Evolutionary conservation across 2,113 vertebrate species (phyloP).

Genomic region (Periophthalmus modestus): DNA sequence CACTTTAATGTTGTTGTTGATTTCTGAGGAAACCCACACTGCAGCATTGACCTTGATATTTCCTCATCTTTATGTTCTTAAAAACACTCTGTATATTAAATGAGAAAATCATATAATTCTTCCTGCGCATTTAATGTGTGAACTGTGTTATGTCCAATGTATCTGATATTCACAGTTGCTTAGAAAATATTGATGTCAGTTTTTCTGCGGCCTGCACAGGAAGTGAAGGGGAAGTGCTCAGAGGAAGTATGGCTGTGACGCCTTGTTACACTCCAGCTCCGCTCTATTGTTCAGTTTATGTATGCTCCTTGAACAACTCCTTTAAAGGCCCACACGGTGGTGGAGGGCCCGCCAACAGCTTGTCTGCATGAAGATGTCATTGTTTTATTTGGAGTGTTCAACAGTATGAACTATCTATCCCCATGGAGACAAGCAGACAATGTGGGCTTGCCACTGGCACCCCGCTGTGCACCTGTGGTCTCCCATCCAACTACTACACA

Average conservation of each 20-base stretch:
- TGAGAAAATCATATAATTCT: not conserved
- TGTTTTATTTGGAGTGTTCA: no score
- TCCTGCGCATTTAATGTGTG: not conserved
- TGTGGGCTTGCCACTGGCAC: no score
- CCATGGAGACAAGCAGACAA: no score
- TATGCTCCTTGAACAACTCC: not conserved
- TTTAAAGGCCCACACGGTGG: no score
- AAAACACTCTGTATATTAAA: not conserved
- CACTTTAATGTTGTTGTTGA: not conserved
- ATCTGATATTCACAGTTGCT: conserved; percentile 17
- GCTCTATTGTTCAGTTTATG: conserved; percentile 63
- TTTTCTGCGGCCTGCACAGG: conserved; percentile 45
- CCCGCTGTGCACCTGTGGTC: no score
- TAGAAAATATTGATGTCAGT: conserved; percentile 18
- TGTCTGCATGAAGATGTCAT: no score
- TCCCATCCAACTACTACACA: no score
- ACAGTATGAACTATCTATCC: no score
- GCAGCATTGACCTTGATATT: conserved; percentile 19
- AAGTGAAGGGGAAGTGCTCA: conserved; percentile 68
- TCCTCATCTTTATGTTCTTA: conserved; percentile 20
- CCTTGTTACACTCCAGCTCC: conserved; percentile 50
- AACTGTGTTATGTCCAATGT: not conserved
- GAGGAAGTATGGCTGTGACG: conserved; percentile 71
- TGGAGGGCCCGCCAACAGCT: no score
- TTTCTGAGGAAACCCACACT: conserved; percentile 7